phyloP scores from a whole-genome alignment of 2,888 invertebrate species.

The Vanessa cardui region DNA sequence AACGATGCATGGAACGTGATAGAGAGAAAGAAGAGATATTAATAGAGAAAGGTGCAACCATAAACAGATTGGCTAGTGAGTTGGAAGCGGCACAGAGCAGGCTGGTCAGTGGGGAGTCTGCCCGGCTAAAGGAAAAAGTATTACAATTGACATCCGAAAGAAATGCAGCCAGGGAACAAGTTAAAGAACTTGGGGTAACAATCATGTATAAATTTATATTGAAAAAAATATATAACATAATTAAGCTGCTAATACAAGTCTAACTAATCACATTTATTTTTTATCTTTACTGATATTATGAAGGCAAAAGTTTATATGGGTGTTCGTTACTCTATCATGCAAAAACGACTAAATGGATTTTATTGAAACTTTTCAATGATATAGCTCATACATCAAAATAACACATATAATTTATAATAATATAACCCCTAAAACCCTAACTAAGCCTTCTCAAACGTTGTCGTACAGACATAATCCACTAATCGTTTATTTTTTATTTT shows the following conservation, averaged over 20 bases:
- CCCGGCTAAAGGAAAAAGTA: constrained; percentile 70
- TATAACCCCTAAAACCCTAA: no score
- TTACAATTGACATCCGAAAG: constrained; percentile 74
- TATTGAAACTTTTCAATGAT: no score
- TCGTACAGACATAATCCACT: no score
- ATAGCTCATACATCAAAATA: no score
- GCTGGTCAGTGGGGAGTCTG: constrained; percentile 66
- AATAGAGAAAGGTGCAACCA: constrained; percentile 84
- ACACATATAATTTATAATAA: no score
- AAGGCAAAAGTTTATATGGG: no score
- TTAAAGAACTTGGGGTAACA: constrained; percentile 77
- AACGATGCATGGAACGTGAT: constrained; percentile 81
- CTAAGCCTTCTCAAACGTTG: no score
- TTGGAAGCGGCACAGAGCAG: constrained; percentile 84
- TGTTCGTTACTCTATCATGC: no score
- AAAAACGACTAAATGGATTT: no score
- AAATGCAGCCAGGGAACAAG: constrained; percentile 78
- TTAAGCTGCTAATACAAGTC: no score
- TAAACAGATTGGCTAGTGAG: constrained; percentile 84
- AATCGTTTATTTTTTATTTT: constrained; percentile 36
- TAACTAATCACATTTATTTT: no score
- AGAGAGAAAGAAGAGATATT: constrained; percentile 83
- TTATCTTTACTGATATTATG: no score
- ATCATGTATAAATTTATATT: not conserved
- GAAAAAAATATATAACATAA: not conserved